phyloP scores from a whole-genome alignment of 2,888 invertebrate genomes.

The Drosophila demipolita region DNA sequence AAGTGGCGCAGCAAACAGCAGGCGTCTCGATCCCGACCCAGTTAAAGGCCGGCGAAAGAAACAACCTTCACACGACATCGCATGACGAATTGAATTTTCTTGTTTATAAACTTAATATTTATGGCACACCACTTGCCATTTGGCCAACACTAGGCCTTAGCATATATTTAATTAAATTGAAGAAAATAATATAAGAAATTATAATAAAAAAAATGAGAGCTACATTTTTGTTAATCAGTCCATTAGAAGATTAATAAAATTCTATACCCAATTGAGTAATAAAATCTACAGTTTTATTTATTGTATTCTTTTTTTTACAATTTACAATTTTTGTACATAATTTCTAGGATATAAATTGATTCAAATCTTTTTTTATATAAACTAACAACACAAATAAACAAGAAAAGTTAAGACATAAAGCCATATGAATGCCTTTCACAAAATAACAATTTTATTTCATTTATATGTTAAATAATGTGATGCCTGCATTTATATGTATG shows the following conservation, averaged over 20 bases:
- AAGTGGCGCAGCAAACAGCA: conserved; percentile 29
- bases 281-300: neutral
- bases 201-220: neutral
- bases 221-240: neutral
- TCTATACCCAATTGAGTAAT: neutral
- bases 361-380: neutral
- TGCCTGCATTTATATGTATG: neutral
- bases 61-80: conserved; percentile 36
- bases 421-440: neutral
- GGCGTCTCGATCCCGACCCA: conserved; percentile 43
- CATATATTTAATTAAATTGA: conserved; percentile 8
- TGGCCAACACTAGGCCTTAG: conserved; percentile 1
- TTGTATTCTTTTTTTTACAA: neutral
- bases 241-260: neutral
- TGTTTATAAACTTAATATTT: conserved; percentile 22
- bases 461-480: conserved; percentile 3
- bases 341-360: no score
- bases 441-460: neutral
- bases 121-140: conserved; percentile 22
- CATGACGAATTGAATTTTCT: conserved; percentile 46
- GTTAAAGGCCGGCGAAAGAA: conserved; percentile 33
- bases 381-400: neutral
- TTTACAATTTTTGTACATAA: neutral
- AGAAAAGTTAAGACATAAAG: neutral
- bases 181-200: neutral